Evolutionary conservation across 2,797 vertebrate genomes (phyloP).

Genomic region (Cephalopachus bancanus): DNA sequence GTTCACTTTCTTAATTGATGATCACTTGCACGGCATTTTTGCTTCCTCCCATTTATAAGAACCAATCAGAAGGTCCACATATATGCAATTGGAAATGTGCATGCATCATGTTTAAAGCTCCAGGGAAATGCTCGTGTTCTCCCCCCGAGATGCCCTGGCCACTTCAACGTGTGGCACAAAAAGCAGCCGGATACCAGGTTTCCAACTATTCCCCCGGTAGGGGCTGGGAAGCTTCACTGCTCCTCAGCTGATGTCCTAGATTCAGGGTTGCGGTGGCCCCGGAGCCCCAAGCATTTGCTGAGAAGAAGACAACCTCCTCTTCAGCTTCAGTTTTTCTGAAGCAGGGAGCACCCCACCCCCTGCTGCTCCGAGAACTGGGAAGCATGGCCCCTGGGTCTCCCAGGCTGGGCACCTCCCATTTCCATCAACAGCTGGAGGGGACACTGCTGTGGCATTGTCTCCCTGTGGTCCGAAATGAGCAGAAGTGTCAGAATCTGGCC

Average conservation of each 20-base stretch:
- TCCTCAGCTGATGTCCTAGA: accelerated
- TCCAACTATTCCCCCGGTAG: accelerated
- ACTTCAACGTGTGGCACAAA: not conserved
- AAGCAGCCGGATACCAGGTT: not conserved
- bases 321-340: not conserved
- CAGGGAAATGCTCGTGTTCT: not conserved
- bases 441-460: accelerated
- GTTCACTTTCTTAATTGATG: not conserved
- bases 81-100: not conserved
- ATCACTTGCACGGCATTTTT: not conserved
- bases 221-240: not conserved
- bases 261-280: accelerated
- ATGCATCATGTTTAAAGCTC: not conserved
- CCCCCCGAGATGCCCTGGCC: accelerated
- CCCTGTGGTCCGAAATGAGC: not conserved
- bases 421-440: accelerated
- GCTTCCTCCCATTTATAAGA: not conserved
- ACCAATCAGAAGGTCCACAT: not conserved
- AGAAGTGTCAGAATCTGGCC: not conserved
- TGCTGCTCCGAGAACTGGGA: accelerated
- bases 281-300: not conserved
- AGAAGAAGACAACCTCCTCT: not conserved
- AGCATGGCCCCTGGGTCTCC: accelerated
- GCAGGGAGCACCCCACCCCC: accelerated
- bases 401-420: accelerated